These are phyloP conservation scores for Myotis daubentonii DNA, from an alignment of 2,797 vertebrate species.

Conservation along the genomic window DNA sequence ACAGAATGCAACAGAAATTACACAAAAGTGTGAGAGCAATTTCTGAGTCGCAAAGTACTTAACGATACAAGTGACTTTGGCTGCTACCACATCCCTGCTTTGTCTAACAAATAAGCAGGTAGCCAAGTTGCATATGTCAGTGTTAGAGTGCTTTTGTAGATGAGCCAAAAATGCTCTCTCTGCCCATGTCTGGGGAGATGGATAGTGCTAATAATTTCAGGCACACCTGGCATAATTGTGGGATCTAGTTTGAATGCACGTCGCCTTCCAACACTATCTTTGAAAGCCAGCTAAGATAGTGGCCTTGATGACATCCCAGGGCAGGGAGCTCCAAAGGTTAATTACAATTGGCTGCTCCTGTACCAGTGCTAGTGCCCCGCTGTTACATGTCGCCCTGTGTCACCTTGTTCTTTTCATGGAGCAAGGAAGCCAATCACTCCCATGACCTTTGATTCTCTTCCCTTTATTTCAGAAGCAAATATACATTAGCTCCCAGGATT, in stretches of 20 bases:
- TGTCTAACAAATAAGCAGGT: constrained; percentile 6
- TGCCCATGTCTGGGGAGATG: not conserved
- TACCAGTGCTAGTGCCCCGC: not conserved
- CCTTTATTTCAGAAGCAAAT: constrained; percentile 67
- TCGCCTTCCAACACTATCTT: not conserved
- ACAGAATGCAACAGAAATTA: not conserved
- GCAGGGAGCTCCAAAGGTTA: constrained; percentile 44
- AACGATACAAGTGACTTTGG: not conserved
- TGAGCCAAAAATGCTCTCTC: constrained; percentile 7
- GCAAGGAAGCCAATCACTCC: constrained; percentile 25
- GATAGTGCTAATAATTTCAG: constrained; percentile 50
- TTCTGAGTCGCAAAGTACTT: constrained; percentile 22
- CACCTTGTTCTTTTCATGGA: constrained; percentile 45
- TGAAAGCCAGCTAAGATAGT: constrained; percentile 7
- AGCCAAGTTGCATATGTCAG: not conserved
- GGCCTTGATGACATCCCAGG: not conserved
- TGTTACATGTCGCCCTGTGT: not conserved
- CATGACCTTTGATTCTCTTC: constrained; percentile 20
- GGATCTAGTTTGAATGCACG: constrained; percentile 49
- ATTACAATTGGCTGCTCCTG: constrained; percentile 27
- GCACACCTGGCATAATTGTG: constrained; percentile 34
- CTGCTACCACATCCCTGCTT: not conserved
- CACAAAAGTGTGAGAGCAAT: not conserved
- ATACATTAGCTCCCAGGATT: constrained; percentile 5
- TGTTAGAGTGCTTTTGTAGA: constrained; percentile 3